Percentiles rank a stretch among this genome's conserved stretches.
These are phyloP conservation scores for Micronycteris hirsuta DNA, from an alignment of 2,113 vertebrate genomes.

Conservation along the genomic window DNA sequence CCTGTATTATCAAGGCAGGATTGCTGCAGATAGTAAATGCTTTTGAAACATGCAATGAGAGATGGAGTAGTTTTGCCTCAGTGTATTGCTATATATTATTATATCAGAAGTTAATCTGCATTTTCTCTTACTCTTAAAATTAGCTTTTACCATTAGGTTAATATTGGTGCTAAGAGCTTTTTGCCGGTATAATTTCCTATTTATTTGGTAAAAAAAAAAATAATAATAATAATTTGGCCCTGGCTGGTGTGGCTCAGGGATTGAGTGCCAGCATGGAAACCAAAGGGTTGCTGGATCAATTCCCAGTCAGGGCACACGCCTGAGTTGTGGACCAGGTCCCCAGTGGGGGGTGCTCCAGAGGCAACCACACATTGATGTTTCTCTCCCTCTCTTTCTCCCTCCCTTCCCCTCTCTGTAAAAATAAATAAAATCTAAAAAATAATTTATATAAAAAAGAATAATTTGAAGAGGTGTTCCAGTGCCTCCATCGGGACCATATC, in stretches of 20 bases:
- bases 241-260: too few relatives aligned
- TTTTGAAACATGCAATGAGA: conserved; percentile 17
- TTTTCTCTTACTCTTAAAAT: neutral
- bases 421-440: too few relatives aligned
- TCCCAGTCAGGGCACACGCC: too few relatives aligned
- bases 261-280: too few relatives aligned
- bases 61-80: neutral
- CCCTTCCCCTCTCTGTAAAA: too few relatives aligned
- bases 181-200: neutral
- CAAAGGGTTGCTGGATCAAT: too few relatives aligned
- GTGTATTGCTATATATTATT: neutral
- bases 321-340: too few relatives aligned
- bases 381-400: too few relatives aligned
- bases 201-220: conserved; percentile 41
- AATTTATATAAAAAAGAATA: neutral
- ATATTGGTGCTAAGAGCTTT: neutral
- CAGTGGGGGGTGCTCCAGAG: too few relatives aligned
- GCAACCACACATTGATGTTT: too few relatives aligned
- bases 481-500: neutral
- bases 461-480: neutral
- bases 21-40: neutral
- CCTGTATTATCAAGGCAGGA: neutral
- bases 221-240: neutral
- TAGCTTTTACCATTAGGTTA: neutral
- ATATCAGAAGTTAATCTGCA: neutral